These are phyloP conservation scores for Melinopterus prodromus DNA, from an alignment of 2,888 invertebrate genomes.

Conservation along the genomic window DNA sequence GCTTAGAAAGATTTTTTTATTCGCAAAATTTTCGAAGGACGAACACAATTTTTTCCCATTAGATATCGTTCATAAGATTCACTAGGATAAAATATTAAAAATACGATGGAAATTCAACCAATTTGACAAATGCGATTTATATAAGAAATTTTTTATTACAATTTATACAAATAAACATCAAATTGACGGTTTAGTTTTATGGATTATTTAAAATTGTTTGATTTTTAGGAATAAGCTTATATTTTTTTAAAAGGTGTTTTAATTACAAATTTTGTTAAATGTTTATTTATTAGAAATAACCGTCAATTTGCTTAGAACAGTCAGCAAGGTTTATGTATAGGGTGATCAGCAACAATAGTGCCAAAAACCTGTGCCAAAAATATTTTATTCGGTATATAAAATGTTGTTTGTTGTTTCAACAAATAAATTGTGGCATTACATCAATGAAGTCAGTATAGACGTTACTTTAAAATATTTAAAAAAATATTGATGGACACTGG, in stretches of 20 bases:
- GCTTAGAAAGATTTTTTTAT: slow-evolving; percentile 41
- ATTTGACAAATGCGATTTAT: background rate
- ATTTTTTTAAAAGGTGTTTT: background rate
- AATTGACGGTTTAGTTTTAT: background rate
- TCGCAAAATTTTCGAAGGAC: slow-evolving; percentile 37
- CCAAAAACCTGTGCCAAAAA: no score
- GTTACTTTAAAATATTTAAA: no score
- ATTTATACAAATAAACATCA: background rate
- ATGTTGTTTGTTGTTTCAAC: no score
- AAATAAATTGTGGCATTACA: no score
- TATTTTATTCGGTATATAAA: no score
- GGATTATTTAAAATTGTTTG: background rate
- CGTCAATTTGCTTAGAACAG: slow-evolving; percentile 22
- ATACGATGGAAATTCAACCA: background rate
- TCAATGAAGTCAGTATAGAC: no score
- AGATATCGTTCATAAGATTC: background rate
- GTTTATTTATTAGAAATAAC: slow-evolving; percentile 9
- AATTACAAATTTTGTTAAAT: background rate
- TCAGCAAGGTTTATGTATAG: background rate
- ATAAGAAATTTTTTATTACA: no score
- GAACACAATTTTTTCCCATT: slow-evolving; percentile 29
- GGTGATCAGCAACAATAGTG: background rate
- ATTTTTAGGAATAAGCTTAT: background rate
- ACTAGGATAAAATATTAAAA: background rate
- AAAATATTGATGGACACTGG: no score